Percentiles rank a stretch among this genome's conserved stretches.
phyloP scores from a whole-genome alignment of 2,888 invertebrate species.

The Protodeltote pygarga region DNA sequence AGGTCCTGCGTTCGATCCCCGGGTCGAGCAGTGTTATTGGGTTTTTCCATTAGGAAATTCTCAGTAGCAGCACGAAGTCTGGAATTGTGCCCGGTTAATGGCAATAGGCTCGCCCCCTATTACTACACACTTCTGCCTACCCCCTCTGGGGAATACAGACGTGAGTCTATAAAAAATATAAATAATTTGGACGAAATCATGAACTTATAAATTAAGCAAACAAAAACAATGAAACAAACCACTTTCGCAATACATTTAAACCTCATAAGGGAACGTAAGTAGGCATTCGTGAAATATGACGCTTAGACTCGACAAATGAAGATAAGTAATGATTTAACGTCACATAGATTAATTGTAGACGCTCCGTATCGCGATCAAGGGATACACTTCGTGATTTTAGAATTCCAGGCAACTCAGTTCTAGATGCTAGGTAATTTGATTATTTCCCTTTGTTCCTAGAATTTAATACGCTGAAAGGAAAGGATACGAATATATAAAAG shows the following conservation, averaged over 20 bases:
- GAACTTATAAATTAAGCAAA: not conserved
- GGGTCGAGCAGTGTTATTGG: no score
- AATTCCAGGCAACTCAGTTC: conserved; percentile 25
- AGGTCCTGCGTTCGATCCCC: no score
- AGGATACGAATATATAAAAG: not conserved
- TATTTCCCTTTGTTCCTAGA: conserved; percentile 7
- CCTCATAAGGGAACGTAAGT: conserved; percentile 12
- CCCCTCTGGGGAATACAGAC: no score
- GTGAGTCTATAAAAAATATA: no score
- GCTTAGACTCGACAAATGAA: conserved; percentile 37
- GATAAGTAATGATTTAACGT: conserved; percentile 53
- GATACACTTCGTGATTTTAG: conserved; percentile 38
- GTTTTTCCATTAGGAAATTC: no score
- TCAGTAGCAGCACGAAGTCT: no score
- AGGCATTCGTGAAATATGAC: conserved; percentile 40
- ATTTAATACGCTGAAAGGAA: not conserved
- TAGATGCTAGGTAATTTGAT: conserved; percentile 7
- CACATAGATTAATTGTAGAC: conserved; percentile 44
- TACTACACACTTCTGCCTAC: no score
- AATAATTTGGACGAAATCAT: no score
- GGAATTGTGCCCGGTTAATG: no score
- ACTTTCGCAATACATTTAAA: conserved; percentile 3
- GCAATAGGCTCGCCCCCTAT: no score
- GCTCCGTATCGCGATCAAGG: conserved; percentile 35
- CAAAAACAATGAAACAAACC: conserved; percentile 1